Conservation (phyloP, 1,140 invertebrate species). For the Melitaea cinxia region DNA sequence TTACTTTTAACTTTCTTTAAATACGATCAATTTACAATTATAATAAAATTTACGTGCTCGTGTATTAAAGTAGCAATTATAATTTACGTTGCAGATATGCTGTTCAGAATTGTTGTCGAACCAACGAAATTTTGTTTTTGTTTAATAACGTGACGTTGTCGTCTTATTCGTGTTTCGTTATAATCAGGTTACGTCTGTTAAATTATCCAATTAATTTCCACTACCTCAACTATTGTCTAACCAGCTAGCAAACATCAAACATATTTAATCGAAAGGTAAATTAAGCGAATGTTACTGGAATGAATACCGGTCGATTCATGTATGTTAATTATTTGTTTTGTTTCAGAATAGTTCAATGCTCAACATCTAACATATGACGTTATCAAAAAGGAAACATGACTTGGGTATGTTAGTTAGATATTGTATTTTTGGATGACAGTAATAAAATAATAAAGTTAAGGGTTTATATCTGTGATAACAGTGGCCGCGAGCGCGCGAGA, state of each 20-base stretch:
- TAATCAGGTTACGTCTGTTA: slow-evolving; percentile 58
- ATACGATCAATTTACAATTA: background rate
- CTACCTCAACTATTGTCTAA: slow-evolving; percentile 54
- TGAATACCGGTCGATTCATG: no score
- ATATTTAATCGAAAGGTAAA: slow-evolving; percentile 45
- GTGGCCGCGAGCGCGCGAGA: slow-evolving; percentile 61
- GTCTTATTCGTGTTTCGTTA: slow-evolving; percentile 67
- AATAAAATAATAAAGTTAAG: background rate
- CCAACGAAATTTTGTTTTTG: slow-evolving; percentile 52
- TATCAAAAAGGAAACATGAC: slow-evolving; percentile 58
- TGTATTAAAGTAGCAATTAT: background rate
- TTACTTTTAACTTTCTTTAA: background rate
- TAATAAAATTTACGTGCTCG: background rate
- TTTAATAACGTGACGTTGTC: slow-evolving; percentile 59
- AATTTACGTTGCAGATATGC: background rate
- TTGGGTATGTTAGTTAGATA: slow-evolving; percentile 54
- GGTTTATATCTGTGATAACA: slow-evolving; percentile 31
- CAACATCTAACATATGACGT: slow-evolving; percentile 30
- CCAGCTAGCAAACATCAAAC: slow-evolving; percentile 13
- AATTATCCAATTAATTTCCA: slow-evolving; percentile 60
- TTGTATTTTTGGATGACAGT: background rate
- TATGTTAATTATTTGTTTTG: slow-evolving; percentile 36
- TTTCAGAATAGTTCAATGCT: slow-evolving; percentile 66
- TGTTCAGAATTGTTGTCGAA: slow-evolving; percentile 35
- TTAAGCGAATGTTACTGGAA: slow-evolving; percentile 12